phyloP scores from a whole-genome alignment of 2,113 vertebrate genomes.

The Percopsis transmontana region DNA sequence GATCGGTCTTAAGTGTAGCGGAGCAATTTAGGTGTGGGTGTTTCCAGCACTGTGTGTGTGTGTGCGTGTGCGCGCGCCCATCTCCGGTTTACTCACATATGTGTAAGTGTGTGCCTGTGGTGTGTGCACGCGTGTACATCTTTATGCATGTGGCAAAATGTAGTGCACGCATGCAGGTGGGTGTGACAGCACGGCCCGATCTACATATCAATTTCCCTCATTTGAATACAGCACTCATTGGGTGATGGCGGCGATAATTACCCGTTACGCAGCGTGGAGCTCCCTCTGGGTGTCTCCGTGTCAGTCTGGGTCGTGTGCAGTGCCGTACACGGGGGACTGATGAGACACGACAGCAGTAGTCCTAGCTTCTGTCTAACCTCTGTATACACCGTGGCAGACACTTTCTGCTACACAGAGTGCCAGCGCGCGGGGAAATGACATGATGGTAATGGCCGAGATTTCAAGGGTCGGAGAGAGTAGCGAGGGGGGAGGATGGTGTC shows the following conservation, averaged over 20 bases:
- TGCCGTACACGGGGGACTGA: slow-evolving; percentile 48
- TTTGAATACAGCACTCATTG: slow-evolving; percentile 64
- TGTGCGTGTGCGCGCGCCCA: background rate
- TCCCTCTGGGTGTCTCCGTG: slow-evolving; percentile 54
- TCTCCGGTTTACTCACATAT: slow-evolving; percentile 4
- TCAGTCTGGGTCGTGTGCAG: slow-evolving; percentile 48
- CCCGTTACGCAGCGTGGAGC: slow-evolving; percentile 53
- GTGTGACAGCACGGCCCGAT: slow-evolving; percentile 45
- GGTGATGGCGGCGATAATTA: slow-evolving; percentile 68
- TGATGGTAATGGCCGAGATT: background rate
- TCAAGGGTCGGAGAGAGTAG: slow-evolving; percentile 2
- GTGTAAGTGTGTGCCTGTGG: slow-evolving; percentile 1
- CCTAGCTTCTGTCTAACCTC: slow-evolving; percentile 22
- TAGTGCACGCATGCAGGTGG: slow-evolving; percentile 5
- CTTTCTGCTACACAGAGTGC: slow-evolving; percentile 14
- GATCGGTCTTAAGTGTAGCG: background rate
- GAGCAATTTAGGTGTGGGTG: background rate
- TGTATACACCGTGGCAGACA: slow-evolving; percentile 19
- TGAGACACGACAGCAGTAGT: slow-evolving; percentile 53
- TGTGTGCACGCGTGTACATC: slow-evolving; percentile 16
- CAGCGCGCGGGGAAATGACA: slow-evolving; percentile 40
- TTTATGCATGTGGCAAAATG: slow-evolving; percentile 33
- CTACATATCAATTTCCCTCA: slow-evolving; percentile 69
- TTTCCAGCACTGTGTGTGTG: background rate
- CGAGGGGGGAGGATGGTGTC: slow-evolving; percentile 17